Conservation (phyloP, 2,797 vertebrate genomes). For the Sternarchorhynchus goeldii region DNA sequence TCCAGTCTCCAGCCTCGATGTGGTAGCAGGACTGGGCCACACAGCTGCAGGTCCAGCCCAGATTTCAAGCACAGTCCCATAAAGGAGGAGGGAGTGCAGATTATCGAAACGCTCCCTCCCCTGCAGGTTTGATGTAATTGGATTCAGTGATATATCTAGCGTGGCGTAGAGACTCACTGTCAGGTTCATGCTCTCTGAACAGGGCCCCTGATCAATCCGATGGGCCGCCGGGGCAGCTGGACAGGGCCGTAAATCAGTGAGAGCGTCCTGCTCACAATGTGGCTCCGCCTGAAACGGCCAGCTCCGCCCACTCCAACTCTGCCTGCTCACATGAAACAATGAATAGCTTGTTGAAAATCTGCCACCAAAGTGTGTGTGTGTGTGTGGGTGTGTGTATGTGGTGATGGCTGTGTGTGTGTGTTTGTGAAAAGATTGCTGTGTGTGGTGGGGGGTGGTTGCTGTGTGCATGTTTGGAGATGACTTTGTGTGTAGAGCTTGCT, state of each 20-base stretch:
- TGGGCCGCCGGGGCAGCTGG: slow-evolving; percentile 39
- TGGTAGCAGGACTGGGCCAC: slow-evolving; percentile 20
- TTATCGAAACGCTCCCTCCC: slow-evolving; percentile 47
- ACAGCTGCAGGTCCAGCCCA: background rate
- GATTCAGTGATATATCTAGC: slow-evolving; percentile 48
- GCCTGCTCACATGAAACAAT: too few species aligned
- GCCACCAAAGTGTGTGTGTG: too few species aligned
- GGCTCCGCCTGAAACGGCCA: too few species aligned
- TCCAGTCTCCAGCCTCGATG: background rate
- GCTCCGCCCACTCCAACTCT: too few species aligned
- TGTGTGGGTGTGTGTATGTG: too few species aligned
- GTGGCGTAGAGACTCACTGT: slow-evolving; percentile 26
- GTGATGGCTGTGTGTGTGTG: too few species aligned
- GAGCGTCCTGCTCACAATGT: too few species aligned
- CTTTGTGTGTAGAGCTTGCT: background rate
- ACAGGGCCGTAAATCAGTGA: too few species aligned
- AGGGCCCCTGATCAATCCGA: slow-evolving; percentile 44
- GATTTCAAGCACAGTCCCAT: slow-evolving; percentile 34
- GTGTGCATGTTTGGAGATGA: slow-evolving; percentile 6
- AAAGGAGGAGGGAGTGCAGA: slow-evolving; percentile 25
- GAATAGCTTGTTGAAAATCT: too few species aligned
- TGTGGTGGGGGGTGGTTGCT: background rate
- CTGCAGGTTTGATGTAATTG: slow-evolving; percentile 50
- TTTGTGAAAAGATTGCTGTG: too few species aligned
- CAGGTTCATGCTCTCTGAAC: slow-evolving; percentile 35